Base-by-base conservation (phyloP, 2,797 vertebrate genomes). In the Ispidina lecontei region DNA sequence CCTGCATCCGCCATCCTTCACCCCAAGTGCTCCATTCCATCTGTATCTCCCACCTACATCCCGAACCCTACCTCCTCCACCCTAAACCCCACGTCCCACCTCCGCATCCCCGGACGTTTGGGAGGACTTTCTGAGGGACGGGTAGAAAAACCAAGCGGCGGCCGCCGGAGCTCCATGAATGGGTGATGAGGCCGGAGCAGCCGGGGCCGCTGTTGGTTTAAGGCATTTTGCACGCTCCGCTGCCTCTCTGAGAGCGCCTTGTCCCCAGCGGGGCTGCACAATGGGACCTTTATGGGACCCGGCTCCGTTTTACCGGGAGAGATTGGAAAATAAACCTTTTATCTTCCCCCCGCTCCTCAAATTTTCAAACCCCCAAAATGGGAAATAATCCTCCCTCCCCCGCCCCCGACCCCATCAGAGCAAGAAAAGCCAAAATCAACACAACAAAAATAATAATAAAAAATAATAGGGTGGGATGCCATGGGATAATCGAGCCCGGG, bases 131-230 rank as follows among this genome's bases (percentile, higher is more conserved):
- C 9, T 16, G 49, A 16, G 47, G 47, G 60, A 52, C 54, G 74
- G 54, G 6, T 90, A 80, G 95, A 90, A 7, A 62, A 86, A 46
- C 52, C 74, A 86, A 46, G 49, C 74, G 11, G 93, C 12, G 10
- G n/a, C 92, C 4, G 6, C 26, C 3, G 18, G 79, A 95, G 91
- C 76, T 69, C 97, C 96, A 90, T 94, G 97, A 97, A 96, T 97
- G 91, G 47, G 95, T 77, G 97, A 97, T 96, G 97, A 96, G 96
- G 92, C 0, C 6, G 58, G 29, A 91, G 77, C 92, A 80, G 74
- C 98, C 97, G 98, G 98, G 98, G 97, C 95, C 97, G 97, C 98
- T 99, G 98, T 99, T 99, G 98, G 98, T 99, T 99, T 99, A 98
- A 96, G 98, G 98, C 98, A 99, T 99, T 99, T 98, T 97, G 96